These are phyloP conservation scores for Spilarctia lutea DNA, from an alignment of 2,888 invertebrate species.

Conservation along the genomic window DNA sequence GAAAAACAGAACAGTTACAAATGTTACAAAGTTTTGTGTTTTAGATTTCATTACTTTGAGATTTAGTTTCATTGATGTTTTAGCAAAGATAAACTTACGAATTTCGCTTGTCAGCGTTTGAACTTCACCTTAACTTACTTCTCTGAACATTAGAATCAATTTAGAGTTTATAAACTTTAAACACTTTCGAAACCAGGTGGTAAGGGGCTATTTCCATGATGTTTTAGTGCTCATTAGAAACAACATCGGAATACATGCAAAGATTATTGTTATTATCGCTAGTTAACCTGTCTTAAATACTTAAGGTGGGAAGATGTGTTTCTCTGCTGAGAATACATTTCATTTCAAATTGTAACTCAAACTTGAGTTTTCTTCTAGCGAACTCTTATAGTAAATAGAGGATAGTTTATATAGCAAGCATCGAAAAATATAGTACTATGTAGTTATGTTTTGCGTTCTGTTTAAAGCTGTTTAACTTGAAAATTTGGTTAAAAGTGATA, in stretches of 20 bases:
- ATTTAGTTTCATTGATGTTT: background rate
- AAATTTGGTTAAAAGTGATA: too few relatives aligned
- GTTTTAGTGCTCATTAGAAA: background rate
- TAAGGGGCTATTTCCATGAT: background rate
- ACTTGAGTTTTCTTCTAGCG: too few relatives aligned
- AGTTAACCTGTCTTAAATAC: too few relatives aligned
- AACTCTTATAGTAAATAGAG: too few relatives aligned
- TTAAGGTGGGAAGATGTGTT: too few relatives aligned
- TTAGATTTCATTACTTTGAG: background rate
- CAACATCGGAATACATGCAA: background rate
- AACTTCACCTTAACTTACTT: background rate
- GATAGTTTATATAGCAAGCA: too few relatives aligned
- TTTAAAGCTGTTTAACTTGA: too few relatives aligned
- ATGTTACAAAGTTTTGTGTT: background rate
- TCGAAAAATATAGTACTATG: too few relatives aligned
- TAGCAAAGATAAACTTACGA: background rate
- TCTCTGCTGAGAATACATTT: too few relatives aligned
- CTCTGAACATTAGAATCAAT: background rate
- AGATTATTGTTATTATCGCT: background rate
- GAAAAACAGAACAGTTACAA: background rate
- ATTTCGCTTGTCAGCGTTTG: background rate
- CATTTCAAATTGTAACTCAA: too few relatives aligned
- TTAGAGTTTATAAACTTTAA: constrained; percentile 4
- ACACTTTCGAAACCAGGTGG: background rate
- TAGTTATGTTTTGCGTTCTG: too few relatives aligned